Conservation (phyloP, 2,113 vertebrate genomes). For the Sphyrna mokarran region DNA sequence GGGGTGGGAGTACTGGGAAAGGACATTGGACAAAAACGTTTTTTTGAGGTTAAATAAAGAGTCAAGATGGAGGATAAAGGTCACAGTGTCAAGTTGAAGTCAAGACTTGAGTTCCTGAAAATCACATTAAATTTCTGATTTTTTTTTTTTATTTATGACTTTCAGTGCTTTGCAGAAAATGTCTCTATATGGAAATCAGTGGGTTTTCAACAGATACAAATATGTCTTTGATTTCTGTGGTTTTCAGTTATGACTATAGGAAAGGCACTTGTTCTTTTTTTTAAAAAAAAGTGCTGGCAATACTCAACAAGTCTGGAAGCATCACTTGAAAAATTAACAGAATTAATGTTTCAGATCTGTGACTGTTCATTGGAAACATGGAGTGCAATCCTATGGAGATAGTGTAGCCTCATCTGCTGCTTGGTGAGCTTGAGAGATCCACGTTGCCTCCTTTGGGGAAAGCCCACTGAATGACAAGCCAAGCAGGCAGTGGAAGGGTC, state of each 20-base stretch:
- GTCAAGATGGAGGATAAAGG: too few species aligned
- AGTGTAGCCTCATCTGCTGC: too few species aligned
- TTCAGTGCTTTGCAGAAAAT: neutral
- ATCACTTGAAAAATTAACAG: neutral
- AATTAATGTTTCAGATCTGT: neutral
- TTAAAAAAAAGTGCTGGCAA: neutral
- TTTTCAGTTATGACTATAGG: neutral
- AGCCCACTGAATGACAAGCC: too few species aligned
- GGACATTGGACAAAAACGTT: too few species aligned
- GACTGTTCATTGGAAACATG: too few species aligned
- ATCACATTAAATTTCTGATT: neutral
- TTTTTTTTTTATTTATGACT: neutral
- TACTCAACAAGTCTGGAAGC: neutral
- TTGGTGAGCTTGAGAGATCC: too few species aligned
- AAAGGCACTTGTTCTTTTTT: neutral
- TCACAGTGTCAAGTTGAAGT: neutral
- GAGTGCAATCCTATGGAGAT: neutral
- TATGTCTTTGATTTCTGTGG: neutral
- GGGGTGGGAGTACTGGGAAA: too few species aligned
- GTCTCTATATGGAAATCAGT: neutral
- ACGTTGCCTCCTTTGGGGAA: too few species aligned
- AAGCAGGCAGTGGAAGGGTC: too few species aligned
- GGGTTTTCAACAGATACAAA: neutral
- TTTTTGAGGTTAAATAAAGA: too few species aligned
- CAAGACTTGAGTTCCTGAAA: neutral